Evolutionary conservation across 2,113 vertebrate species (phyloP).

Genomic region (Ciconia boyciana): DNA sequence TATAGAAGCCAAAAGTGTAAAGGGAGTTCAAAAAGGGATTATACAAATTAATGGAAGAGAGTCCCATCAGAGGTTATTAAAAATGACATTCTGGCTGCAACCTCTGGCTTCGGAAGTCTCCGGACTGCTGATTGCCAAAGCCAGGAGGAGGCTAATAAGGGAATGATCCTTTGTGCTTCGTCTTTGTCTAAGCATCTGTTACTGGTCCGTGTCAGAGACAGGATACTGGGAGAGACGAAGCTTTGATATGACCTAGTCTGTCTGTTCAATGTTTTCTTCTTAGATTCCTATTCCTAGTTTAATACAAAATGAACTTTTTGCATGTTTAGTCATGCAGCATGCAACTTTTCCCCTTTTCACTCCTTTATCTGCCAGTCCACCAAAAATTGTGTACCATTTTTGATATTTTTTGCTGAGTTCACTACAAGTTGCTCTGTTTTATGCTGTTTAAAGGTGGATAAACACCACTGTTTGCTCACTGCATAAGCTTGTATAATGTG

Average conservation of each 20-base stretch:
- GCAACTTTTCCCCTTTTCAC: background rate
- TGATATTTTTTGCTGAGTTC: background rate
- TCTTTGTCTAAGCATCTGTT: background rate
- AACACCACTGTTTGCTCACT: background rate
- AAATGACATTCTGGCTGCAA: background rate
- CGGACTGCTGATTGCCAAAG: background rate
- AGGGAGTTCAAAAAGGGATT: conserved; percentile 47
- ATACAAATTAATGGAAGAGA: background rate
- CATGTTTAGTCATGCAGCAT: background rate
- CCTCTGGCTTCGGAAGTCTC: background rate
- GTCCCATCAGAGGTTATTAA: conserved; percentile 11
- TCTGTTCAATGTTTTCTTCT: background rate
- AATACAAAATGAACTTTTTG: background rate
- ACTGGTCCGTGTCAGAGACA: background rate
- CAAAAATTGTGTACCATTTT: background rate
- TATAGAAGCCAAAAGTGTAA: conserved; percentile 9
- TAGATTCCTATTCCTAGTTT: background rate
- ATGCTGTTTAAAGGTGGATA: background rate
- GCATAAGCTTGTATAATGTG: background rate
- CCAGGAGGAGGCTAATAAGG: background rate
- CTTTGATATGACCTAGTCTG: background rate
- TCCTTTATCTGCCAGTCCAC: background rate
- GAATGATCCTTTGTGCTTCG: background rate
- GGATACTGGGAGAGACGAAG: background rate
- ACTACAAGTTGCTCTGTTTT: background rate